Evolutionary conservation across 2,797 vertebrate species (phyloP).

Genomic region (Crocodylus rhombifer): DNA sequence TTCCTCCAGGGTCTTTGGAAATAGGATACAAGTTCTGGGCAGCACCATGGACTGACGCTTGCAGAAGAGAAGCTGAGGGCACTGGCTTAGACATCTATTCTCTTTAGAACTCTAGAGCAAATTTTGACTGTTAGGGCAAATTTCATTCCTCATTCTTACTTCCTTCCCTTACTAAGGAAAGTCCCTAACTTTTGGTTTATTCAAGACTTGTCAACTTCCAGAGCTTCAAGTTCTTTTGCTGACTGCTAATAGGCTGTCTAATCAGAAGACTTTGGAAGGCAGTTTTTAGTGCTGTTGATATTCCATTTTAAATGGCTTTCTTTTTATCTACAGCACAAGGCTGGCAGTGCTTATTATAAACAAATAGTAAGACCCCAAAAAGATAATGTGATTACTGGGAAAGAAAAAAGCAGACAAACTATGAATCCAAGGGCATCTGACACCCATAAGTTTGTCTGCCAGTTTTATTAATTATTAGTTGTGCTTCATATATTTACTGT

Average conservation of each 20-base stretch:
- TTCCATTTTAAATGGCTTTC: neutral
- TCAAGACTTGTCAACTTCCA: neutral
- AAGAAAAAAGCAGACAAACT: neutral
- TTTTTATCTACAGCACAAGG: neutral
- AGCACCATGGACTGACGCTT: neutral
- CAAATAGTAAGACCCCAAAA: neutral
- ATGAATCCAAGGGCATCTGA: neutral
- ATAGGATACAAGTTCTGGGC: neutral
- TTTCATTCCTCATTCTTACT: neutral
- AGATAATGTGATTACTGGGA: neutral
- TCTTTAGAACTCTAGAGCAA: neutral
- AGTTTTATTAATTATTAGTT: neutral
- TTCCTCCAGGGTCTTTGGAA: neutral
- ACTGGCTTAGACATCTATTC: neutral
- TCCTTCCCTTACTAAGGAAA: neutral
- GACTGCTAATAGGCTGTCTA: accelerated
- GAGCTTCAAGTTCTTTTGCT: neutral
- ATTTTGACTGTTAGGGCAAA: neutral
- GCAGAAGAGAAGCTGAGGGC: neutral
- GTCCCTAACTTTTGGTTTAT: neutral
- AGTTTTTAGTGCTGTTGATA: neutral
- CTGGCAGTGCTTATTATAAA: neutral
- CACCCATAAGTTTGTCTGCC: neutral
- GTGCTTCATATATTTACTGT: neutral
- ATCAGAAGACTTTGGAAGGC: accelerated